Evolutionary conservation across 2,797 vertebrate genomes (phyloP), one percentile per base, ranked within the genome.

Genomic region (Neosalanx taihuensis): DNA sequence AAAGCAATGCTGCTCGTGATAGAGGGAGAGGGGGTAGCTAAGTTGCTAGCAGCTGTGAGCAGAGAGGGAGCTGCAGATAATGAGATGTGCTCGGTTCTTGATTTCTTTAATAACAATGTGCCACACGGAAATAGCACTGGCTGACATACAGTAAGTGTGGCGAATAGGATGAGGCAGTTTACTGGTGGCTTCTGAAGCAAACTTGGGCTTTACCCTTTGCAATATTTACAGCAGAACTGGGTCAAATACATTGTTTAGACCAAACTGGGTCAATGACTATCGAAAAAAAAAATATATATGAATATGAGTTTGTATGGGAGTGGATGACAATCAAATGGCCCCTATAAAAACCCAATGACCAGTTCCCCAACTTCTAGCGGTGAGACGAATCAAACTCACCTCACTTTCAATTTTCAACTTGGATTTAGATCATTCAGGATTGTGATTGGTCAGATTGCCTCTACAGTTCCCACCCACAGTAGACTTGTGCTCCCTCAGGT

Each of bases 61-160:
- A 49, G 37, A 18, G 17, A 35, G 4, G 23, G 37, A 72, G 59
- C 63, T 33, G 33, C 64, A 70, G 57, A 63, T 41, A 46, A 20
- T 62, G 58, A 56, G 51, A 56, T 56, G 51, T 56, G 51, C 18
- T n/a, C 6, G 51, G 18, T 17, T 56, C 18, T 56, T 17, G 51
- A 56, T n/a, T 17, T 17, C 18, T 4, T n/a, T 56, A 56, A 56
- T 56, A 56, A n/a, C 51, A 56, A 56, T 17, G 51, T 56, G 51
- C 51, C 18, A 17, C 5, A n/a, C 18, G 18, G 18, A 56, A 17
- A 56, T 56, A n/a, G 51, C 51, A 56, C 15, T 2, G 51, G 51
- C n/a, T 46, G 41, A 46, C 41, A 46, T 46, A 46, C 41, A 46
- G 41, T 46, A 46, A 46, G 41, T 46, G 41, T 46, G 41, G 51